A percentile compares a stretch with the other conserved stretches of the same genome.
These are phyloP conservation scores for Oplegnathus fasciatus DNA, from an alignment of 2,113 vertebrate species.

Conservation along the genomic window DNA sequence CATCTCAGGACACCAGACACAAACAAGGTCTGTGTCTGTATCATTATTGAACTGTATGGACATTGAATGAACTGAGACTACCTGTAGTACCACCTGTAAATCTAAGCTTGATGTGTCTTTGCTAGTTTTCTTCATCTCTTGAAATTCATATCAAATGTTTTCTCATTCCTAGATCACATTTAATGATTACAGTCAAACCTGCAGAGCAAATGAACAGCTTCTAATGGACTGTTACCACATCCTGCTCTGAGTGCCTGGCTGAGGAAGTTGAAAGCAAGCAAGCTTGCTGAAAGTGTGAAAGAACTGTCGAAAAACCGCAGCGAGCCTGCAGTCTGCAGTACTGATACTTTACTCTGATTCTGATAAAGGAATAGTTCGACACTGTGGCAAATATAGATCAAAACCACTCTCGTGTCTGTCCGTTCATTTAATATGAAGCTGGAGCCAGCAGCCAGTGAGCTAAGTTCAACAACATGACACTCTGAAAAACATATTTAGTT, in stretches of 20 bases:
- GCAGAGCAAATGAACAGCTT: background rate
- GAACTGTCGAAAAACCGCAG: no score
- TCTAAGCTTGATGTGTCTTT: background rate
- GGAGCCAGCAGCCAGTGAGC: no score
- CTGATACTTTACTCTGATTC: no score
- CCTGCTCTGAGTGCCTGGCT: constrained; percentile 5
- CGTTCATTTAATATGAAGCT: background rate
- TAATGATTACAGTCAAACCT: background rate
- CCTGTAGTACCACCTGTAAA: background rate
- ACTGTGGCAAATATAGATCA: background rate
- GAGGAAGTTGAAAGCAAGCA: background rate
- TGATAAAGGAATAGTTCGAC: background rate
- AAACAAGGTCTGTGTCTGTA: no score
- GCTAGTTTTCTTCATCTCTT: background rate
- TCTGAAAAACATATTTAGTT: no score
- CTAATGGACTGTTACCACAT: constrained; percentile 23
- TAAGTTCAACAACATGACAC: background rate
- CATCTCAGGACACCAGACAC: no score
- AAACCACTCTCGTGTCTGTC: background rate
- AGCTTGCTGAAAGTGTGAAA: background rate
- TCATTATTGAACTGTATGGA: no score
- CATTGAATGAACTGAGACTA: no score
- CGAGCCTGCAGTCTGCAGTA: background rate
- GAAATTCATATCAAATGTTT: background rate
- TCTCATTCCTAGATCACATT: background rate